phyloP scores from a whole-genome alignment of 2,888 invertebrate species.

The Carpatolechia fugitivella region DNA sequence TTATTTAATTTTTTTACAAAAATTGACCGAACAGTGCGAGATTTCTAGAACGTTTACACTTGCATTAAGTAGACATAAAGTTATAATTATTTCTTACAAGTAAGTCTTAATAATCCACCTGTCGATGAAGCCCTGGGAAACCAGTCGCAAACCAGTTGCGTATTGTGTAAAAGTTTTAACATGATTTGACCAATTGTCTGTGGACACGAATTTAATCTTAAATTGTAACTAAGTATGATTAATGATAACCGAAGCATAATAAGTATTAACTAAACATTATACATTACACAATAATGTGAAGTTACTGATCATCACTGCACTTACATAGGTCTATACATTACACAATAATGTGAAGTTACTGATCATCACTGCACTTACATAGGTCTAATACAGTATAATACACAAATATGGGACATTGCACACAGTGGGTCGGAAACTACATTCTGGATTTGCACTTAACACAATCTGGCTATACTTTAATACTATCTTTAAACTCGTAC shows the following conservation, averaged over 20 bases:
- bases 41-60: slow-evolving; percentile 80
- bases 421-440: slow-evolving; percentile 39
- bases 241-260: slow-evolving; percentile 75
- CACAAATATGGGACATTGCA: slow-evolving; percentile 68
- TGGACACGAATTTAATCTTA: slow-evolving; percentile 58
- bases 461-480: slow-evolving; percentile 49
- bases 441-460: slow-evolving; percentile 46
- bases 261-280: slow-evolving; percentile 74
- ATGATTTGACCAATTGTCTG: slow-evolving; percentile 62
- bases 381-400: slow-evolving; percentile 72
- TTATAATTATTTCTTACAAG: slow-evolving; percentile 76
- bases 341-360: slow-evolving; percentile 57
- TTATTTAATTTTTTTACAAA: slow-evolving; percentile 77
- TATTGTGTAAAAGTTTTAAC: slow-evolving; percentile 65
- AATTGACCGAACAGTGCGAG: slow-evolving; percentile 81
- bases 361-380: slow-evolving; percentile 51
- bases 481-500: slow-evolving; percentile 48
- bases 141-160: slow-evolving; percentile 40
- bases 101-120: slow-evolving; percentile 76
- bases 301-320: slow-evolving; percentile 52
- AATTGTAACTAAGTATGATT: slow-evolving; percentile 73
- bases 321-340: slow-evolving; percentile 69
- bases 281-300: slow-evolving; percentile 63
- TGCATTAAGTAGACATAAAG: slow-evolving; percentile 79
- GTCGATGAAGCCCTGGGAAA: slow-evolving; percentile 66